A percentile compares a stretch with the other conserved stretches of the same genome.
Evolutionary conservation across 2,888 invertebrate genomes (phyloP).

Genomic region (Dicycla oo): DNA sequence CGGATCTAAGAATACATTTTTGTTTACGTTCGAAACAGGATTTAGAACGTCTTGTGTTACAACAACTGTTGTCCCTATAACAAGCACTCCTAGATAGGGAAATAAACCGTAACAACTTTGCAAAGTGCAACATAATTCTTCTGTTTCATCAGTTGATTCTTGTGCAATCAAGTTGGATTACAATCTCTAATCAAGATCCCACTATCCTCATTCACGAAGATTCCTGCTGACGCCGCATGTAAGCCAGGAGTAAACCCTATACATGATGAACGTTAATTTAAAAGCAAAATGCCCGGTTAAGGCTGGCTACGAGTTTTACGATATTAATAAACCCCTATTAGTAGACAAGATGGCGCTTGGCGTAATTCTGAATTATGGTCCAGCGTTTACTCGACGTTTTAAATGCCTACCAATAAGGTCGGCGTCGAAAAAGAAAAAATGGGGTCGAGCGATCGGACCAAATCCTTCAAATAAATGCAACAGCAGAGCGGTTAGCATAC

Average conservation of each 20-base stretch:
- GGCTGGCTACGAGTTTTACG: slow-evolving; percentile 74
- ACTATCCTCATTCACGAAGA: slow-evolving; percentile 35
- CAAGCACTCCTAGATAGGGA: background rate
- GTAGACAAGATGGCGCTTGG: slow-evolving; percentile 71
- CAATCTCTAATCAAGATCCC: slow-evolving; percentile 48
- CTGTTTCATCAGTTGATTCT: slow-evolving; percentile 35
- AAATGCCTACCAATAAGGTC: slow-evolving; percentile 59
- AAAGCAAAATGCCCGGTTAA: slow-evolving; percentile 70
- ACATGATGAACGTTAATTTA: slow-evolving; percentile 70
- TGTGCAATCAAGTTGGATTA: slow-evolving; percentile 46
- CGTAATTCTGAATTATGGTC: slow-evolving; percentile 71
- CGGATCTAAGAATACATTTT: slow-evolving; percentile 32
- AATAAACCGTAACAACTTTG: slow-evolving; percentile 1
- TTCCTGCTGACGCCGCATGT: slow-evolving; percentile 48
- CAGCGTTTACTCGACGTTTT: slow-evolving; percentile 57
- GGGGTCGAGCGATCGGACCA: slow-evolving; percentile 33
- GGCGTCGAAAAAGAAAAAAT: slow-evolving; percentile 42
- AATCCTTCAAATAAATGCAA: slow-evolving; percentile 65
- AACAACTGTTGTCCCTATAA: background rate
- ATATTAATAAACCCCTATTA: slow-evolving; percentile 80
- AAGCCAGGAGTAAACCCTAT: slow-evolving; percentile 50
- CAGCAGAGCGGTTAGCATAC: slow-evolving; percentile 55
- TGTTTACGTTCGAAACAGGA: slow-evolving; percentile 16
- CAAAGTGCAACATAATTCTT: slow-evolving; percentile 20
- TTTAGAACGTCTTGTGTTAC: slow-evolving; percentile 33